phyloP scores from a whole-genome alignment of 2,888 invertebrate genomes.

The Smittia sp. region DNA sequence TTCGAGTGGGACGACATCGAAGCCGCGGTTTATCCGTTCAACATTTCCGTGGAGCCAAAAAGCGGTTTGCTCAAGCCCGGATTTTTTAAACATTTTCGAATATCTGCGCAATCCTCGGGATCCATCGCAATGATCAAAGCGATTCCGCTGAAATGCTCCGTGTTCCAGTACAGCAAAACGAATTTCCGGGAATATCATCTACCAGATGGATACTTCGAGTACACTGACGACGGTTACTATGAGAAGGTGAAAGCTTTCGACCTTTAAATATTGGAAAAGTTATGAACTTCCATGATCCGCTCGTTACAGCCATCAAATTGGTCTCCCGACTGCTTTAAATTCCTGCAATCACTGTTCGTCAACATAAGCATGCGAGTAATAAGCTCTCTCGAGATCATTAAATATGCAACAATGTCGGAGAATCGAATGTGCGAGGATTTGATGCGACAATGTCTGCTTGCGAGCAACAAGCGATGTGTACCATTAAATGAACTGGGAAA shows the following conservation, averaged over 20 bases:
- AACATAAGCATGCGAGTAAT: background rate
- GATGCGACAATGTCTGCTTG: no score
- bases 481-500: no score
- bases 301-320: background rate
- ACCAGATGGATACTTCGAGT: conserved; percentile 27
- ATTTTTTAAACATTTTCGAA: background rate
- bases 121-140: background rate
- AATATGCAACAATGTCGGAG: no score
- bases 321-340: background rate
- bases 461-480: no score
- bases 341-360: background rate
- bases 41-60: background rate
- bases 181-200: background rate
- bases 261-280: no score
- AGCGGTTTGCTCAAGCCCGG: background rate
- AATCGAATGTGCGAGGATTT: no score
- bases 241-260: conserved; percentile 5
- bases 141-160: conserved; percentile 12
- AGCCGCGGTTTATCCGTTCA: background rate
- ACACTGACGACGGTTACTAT: background rate
- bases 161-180: background rate
- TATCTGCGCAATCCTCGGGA: background rate
- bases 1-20: background rate
- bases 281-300: no score
- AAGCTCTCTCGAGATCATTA: background rate